Conservation (phyloP, 2,888 invertebrate species). For the Oscheius myriophilus region DNA sequence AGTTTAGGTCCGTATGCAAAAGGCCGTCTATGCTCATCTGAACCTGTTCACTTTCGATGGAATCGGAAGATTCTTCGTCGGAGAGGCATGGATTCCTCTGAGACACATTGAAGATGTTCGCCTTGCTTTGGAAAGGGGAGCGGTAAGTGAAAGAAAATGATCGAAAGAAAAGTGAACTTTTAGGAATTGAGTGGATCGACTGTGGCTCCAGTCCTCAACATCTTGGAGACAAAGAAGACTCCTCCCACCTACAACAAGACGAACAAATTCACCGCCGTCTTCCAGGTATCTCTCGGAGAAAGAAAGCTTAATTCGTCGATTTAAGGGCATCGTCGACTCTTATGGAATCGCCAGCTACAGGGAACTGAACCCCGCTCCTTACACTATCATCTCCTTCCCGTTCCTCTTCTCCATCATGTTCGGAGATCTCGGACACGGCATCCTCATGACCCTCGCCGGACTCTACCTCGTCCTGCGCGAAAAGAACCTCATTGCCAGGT, state of each 20-base stretch:
- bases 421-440: conserved; percentile 92
- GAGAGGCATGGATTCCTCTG: conserved; percentile 95
- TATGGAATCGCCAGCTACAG: conserved; percentile 94
- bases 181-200: conserved; percentile 81
- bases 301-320: background rate
- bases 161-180: background rate
- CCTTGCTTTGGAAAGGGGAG: conserved; percentile 87
- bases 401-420: conserved; percentile 98
- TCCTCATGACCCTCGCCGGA: conserved; percentile 83
- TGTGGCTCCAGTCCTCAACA: conserved; percentile 93
- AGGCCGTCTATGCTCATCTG: conserved; percentile 96
- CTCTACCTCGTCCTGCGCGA: conserved; percentile 88
- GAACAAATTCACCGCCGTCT: conserved; percentile 90
- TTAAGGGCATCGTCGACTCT: conserved; percentile 84
- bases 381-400: conserved; percentile 95
- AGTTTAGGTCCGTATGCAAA: conserved; percentile 86
- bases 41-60: conserved; percentile 98
- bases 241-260: conserved; percentile 96
- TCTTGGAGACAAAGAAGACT: conserved; percentile 86
- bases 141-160: conserved; percentile 76
- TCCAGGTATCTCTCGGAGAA: conserved; percentile 78
- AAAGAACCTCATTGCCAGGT: conserved; percentile 84
- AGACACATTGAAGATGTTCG: conserved; percentile 90
- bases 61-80: conserved; percentile 98
- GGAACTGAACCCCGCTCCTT: conserved; percentile 97